Conservation (phyloP, 2,888 invertebrate species). For the Isoperla grammatica region DNA sequence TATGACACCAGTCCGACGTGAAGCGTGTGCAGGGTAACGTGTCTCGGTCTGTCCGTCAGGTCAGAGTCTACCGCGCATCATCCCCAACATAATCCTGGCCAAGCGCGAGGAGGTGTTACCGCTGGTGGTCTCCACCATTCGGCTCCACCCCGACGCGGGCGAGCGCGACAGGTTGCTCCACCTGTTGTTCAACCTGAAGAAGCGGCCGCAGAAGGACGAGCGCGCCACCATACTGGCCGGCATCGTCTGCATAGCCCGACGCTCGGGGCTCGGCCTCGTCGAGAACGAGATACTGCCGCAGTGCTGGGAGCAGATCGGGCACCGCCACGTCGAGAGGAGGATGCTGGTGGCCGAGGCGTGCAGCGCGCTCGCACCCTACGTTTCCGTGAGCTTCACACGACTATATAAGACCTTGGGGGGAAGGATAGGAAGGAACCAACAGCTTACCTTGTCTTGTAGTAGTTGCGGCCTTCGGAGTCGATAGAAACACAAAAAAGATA, state of each 20-base stretch:
- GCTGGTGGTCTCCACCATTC: constrained; percentile 55
- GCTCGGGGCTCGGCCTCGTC: constrained; percentile 48
- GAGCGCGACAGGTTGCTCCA: constrained; percentile 60
- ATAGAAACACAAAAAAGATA: too few relatives aligned
- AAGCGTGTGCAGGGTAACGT: too few relatives aligned
- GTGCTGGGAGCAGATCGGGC: constrained; percentile 66
- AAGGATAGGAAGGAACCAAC: too few relatives aligned
- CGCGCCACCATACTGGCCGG: constrained; percentile 52
- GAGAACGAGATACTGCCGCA: constrained; percentile 62
- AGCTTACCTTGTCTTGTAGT: too few relatives aligned
- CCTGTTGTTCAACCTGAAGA: constrained; percentile 63
- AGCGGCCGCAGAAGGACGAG: constrained; percentile 62
- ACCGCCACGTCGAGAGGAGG: constrained; percentile 60
- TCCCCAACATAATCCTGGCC: constrained; percentile 61
- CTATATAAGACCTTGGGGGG: too few relatives aligned
- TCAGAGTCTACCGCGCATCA: constrained; percentile 54
- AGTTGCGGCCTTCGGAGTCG: too few relatives aligned
- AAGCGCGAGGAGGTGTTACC: constrained; percentile 65
- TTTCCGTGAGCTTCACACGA: constrained; percentile 57
- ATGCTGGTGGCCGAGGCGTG: constrained; percentile 64
- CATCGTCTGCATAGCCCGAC: constrained; percentile 46
- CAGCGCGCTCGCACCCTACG: constrained; percentile 57
- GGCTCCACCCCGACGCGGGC: constrained; percentile 51
- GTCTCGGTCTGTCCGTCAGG: too few relatives aligned
- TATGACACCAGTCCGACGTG: too few relatives aligned